Conservation (phyloP, 30 jellyfish, hydroid and myxozoan genomes). For the Clytia hemisphaerica region DNA sequence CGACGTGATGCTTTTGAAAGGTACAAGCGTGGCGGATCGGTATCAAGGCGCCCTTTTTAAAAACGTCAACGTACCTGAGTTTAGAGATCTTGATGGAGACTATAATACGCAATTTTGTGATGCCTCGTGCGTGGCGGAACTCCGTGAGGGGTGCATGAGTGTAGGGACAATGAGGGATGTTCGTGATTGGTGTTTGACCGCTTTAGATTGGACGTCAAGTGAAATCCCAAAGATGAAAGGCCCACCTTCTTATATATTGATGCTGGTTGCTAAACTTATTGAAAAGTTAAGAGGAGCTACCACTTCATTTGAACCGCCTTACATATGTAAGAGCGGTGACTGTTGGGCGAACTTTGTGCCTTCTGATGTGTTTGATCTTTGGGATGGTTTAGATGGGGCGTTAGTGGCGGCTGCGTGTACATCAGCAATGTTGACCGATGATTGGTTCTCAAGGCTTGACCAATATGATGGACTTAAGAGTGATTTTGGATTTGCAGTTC, state of each 20-base stretch:
- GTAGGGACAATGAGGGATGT: neutral
- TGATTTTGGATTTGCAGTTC: too few relatives aligned
- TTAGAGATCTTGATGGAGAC: neutral
- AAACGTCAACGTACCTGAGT: neutral
- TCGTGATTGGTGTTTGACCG: conserved; percentile 20
- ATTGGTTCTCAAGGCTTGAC: too few relatives aligned
- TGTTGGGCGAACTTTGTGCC: too few relatives aligned
- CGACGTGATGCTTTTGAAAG: conserved; percentile 12
- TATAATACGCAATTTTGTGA: conserved; percentile 7
- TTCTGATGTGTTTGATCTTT: too few relatives aligned
- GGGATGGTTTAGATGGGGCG: too few relatives aligned
- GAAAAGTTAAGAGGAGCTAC: too few relatives aligned
- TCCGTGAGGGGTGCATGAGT: conserved; percentile 7
- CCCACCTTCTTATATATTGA: conserved; percentile 23
- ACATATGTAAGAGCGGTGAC: too few relatives aligned
- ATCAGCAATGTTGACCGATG: too few relatives aligned
- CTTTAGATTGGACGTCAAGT: neutral
- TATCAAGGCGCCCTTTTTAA: conserved; percentile 19
- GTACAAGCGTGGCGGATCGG: conserved; percentile 13
- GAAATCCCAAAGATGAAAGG: conserved; percentile 2
- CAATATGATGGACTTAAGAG: too few relatives aligned
- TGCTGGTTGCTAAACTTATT: conserved; percentile 30
- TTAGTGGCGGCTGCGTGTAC: too few relatives aligned
- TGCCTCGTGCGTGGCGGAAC: neutral
- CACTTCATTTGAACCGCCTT: too few relatives aligned